Conservation (phyloP, 2,113 vertebrate species). For the Nipponia nippon region DNA sequence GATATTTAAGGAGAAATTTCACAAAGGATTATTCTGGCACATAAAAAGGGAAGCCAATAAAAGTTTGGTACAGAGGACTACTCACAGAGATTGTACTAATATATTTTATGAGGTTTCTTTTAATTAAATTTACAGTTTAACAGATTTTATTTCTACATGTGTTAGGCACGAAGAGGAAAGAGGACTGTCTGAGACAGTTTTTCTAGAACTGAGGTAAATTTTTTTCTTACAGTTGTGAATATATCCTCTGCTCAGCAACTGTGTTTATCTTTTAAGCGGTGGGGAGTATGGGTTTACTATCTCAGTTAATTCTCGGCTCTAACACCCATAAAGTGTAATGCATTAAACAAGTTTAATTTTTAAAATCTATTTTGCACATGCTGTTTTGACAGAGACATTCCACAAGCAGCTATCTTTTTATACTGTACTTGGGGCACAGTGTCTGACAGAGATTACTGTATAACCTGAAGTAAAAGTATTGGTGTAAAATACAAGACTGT, state of each 20-base stretch:
- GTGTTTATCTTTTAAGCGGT: neutral
- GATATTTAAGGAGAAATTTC: conserved; percentile 10
- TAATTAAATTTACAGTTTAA: conserved; percentile 15
- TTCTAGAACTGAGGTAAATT: neutral
- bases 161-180: neutral
- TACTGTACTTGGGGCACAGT: neutral
- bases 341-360: conserved; percentile 42
- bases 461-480: conserved; percentile 18
- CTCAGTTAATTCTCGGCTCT: neutral
- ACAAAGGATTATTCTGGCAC: conserved; percentile 6
- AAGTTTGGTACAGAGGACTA: neutral
- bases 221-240: neutral
- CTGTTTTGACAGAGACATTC: neutral
- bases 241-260: neutral
- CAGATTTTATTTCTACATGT: conserved; percentile 12
- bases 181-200: neutral
- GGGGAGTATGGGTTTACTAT: neutral
- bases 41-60: neutral
- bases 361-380: neutral
- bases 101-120: conserved; percentile 10
- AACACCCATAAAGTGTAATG: neutral
- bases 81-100: neutral
- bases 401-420: neutral
- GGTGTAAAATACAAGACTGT: conserved; percentile 10
- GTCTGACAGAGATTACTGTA: neutral